phyloP scores from a whole-genome alignment of 1,140 invertebrate genomes.

The Lanistes nyassanus region DNA sequence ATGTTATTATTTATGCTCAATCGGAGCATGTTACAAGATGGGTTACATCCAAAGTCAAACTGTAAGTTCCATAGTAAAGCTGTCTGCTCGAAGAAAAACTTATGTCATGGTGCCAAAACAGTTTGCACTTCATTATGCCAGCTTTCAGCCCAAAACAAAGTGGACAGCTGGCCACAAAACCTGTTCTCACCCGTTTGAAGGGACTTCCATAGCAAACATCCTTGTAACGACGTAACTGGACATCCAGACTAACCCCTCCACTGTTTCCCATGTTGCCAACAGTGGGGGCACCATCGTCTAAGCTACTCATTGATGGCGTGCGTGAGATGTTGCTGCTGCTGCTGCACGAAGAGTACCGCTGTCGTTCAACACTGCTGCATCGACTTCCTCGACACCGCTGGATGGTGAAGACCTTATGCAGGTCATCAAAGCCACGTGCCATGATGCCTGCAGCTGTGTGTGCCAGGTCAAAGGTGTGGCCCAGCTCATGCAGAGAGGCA shows the following conservation, averaged over 20 bases:
- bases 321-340: conserved; percentile 30
- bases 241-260: not conserved
- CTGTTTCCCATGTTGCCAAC: not conserved
- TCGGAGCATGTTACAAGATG: no score
- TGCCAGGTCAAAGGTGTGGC: conserved; percentile 93
- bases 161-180: not conserved
- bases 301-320: conserved; percentile 40
- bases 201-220: conserved; percentile 58
- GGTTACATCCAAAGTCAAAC: no score
- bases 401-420: conserved; percentile 79
- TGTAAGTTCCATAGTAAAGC: no score
- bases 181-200: conserved; percentile 48
- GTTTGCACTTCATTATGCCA: no score
- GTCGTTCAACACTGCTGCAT: conserved; percentile 20
- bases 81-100: no score
- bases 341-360: conserved; percentile 24
- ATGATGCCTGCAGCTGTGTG: conserved; percentile 92
- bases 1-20: no score
- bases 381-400: conserved; percentile 40
- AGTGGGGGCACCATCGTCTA: conserved; percentile 36
- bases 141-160: no score
- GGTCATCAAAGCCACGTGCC: conserved; percentile 91
- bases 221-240: conserved; percentile 34
- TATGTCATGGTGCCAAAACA: no score
- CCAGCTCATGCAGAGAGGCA: conserved; percentile 92